Conservation (phyloP, 2,113 vertebrate species). For the Mionectes macconnelli region DNA sequence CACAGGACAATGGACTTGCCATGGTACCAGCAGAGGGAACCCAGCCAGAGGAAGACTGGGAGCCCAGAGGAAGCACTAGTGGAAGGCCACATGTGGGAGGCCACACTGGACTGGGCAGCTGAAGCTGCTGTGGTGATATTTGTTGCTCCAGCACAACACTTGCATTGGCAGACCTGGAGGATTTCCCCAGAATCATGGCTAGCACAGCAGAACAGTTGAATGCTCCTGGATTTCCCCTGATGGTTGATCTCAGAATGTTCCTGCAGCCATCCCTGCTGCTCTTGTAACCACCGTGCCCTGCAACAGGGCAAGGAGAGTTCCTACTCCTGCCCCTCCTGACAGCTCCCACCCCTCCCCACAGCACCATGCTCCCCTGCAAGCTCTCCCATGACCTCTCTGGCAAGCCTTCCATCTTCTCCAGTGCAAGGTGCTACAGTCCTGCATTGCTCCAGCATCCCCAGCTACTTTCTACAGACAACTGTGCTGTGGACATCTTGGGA, state of each 20-base stretch:
- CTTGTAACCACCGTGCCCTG: background rate
- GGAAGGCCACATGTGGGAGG: background rate
- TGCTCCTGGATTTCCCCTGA: background rate
- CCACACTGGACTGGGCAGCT: fast-evolving
- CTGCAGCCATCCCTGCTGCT: background rate
- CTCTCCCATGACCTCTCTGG: background rate
- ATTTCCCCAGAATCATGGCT: background rate
- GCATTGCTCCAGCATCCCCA: background rate
- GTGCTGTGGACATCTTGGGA: background rate
- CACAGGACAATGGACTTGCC: fast-evolving
- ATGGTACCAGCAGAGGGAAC: background rate
- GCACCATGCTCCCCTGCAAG: no score
- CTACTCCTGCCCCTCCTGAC: background rate
- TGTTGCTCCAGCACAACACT: background rate
- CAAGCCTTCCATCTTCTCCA: background rate
- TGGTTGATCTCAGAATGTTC: background rate
- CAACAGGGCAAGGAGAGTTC: background rate
- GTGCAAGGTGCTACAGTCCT: background rate
- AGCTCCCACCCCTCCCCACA: background rate
- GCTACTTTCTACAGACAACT: background rate
- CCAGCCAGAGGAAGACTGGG: background rate
- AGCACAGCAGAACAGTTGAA: fast-evolving
- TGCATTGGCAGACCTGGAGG: background rate
- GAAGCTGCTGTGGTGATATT: background rate
- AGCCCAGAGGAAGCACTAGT: background rate